Conservation (phyloP, 2,113 vertebrate genomes). For the Picathartes gymnocephalus region DNA sequence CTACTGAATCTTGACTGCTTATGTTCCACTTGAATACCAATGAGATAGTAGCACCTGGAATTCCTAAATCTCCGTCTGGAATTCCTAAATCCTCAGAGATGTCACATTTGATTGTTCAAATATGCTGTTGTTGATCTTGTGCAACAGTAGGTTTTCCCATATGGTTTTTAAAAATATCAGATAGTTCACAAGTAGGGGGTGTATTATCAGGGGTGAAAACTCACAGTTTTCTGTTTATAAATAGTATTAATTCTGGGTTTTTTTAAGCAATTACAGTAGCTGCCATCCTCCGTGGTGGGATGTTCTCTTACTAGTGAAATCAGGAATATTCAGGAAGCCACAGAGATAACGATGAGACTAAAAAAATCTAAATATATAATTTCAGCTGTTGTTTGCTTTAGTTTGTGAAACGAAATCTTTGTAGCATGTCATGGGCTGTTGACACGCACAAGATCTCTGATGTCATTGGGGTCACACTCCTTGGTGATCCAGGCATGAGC, state of each 20-base stretch:
- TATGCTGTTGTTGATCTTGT: not conserved
- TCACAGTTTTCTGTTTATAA: not conserved
- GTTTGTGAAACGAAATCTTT: not conserved
- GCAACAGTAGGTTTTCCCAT: not conserved
- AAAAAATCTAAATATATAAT: not conserved
- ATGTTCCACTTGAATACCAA: not conserved
- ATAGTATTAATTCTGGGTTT: not conserved
- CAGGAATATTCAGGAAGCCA: not conserved
- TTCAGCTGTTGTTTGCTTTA: not conserved
- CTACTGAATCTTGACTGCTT: not conserved
- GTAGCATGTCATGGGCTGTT: rapidly evolving
- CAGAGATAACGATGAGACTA: not conserved
- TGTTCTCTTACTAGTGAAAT: not conserved
- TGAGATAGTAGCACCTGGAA: not conserved
- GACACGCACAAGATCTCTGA: not conserved
- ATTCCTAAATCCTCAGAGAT: not conserved
- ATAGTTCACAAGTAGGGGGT: not conserved
- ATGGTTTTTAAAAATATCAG: not conserved
- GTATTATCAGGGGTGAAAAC: not conserved
- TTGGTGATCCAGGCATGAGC: not conserved
- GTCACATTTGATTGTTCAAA: not conserved
- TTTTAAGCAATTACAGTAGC: not conserved
- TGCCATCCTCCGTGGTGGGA: rapidly evolving
- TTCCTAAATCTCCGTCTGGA: not conserved
- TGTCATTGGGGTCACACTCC: not conserved